Conservation (phyloP, 2,888 invertebrate species). For the Amiota mariae region DNA sequence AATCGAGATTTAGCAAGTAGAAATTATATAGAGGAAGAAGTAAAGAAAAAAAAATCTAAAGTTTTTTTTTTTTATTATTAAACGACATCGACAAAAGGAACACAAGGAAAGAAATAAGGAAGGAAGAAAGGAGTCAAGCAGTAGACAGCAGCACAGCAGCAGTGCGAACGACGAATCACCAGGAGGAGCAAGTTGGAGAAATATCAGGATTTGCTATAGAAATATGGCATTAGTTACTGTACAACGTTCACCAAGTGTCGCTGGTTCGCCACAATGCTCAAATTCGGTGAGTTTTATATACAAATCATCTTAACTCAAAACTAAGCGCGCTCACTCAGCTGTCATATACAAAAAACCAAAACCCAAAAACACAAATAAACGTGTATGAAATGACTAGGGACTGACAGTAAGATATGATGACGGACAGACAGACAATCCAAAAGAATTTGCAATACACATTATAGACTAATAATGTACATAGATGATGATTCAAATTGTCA, state of each 20-base stretch:
- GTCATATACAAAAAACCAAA: too few species aligned
- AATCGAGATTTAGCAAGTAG: constrained; percentile 14
- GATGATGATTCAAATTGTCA: too few species aligned
- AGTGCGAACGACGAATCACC: constrained; percentile 21
- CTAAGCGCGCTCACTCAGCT: too few species aligned
- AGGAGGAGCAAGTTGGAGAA: constrained; percentile 23
- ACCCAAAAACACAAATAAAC: too few species aligned
- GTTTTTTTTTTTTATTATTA: too few species aligned
- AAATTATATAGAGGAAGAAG: constrained; percentile 17
- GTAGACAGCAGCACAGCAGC: neutral
- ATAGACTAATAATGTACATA: too few species aligned
- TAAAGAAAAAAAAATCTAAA: too few species aligned
- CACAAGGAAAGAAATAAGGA: neutral
- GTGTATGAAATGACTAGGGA: too few species aligned
- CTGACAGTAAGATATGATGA: too few species aligned
- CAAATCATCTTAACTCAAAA: too few species aligned
- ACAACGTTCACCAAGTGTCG: constrained; percentile 82
- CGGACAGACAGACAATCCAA: too few species aligned
- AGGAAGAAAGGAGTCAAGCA: neutral
- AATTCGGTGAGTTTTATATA: constrained; percentile 69
- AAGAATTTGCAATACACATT: too few species aligned
- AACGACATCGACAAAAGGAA: neutral
- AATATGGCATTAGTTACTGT: constrained; percentile 83
- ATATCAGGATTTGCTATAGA: constrained; percentile 22
- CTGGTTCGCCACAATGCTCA: constrained; percentile 76